phyloP scores from a whole-genome alignment of 64 coral and sea anemone species.

The Cladopsammia gracilis region DNA sequence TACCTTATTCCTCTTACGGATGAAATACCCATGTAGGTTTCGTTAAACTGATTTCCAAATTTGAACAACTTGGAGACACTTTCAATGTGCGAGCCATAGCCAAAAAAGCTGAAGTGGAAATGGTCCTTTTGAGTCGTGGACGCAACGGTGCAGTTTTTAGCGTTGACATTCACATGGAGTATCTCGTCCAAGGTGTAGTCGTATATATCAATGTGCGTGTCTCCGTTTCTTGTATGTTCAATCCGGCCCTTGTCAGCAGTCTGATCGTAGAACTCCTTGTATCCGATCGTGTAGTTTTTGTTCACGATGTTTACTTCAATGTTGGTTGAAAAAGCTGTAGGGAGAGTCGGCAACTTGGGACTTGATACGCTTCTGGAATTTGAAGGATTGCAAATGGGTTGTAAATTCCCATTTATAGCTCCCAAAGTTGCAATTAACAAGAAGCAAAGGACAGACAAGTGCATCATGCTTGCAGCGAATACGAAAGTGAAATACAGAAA shows the following conservation, averaged over 20 bases:
- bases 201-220: conserved; percentile 41
- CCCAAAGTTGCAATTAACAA: conserved; percentile 11
- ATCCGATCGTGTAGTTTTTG: conserved; percentile 58
- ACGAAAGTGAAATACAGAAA: too few relatives aligned
- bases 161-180: conserved; percentile 24
- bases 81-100: conserved; percentile 64
- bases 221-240: conserved; percentile 19
- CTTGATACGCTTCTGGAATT: not conserved
- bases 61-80: conserved; percentile 75
- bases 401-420: not conserved
- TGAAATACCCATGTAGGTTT: conserved; percentile 69
- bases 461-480: not conserved
- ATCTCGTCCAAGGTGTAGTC: conserved; percentile 77
- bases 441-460: not conserved
- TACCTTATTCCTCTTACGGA: conserved; percentile 81
- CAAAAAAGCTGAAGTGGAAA: conserved; percentile 42
- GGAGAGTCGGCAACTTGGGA: conserved; percentile 67
- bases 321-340: conserved; percentile 50
- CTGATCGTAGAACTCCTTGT: conserved; percentile 71
- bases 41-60: conserved; percentile 80
- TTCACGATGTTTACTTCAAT: conserved; percentile 73
- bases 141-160: conserved; percentile 42
- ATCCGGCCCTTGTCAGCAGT: conserved; percentile 52
- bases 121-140: not conserved
- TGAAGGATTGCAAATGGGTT: conserved; percentile 8